These are phyloP conservation scores for Himalopsyche phryganea DNA, from an alignment of 1,140 invertebrate genomes.

Conservation along the genomic window DNA sequence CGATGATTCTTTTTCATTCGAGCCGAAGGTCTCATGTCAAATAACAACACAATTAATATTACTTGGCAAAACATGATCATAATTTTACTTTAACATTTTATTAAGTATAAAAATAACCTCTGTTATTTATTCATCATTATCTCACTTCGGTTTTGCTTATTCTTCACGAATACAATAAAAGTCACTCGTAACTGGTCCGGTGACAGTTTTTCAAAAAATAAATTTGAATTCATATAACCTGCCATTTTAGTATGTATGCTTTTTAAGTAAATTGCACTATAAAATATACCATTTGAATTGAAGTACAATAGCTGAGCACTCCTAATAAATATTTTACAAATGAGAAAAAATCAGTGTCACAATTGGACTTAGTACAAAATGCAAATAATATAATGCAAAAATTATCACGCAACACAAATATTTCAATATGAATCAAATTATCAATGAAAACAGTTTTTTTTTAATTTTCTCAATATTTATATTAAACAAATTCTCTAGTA, in stretches of 20 bases:
- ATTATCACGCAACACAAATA: slow-evolving; percentile 5
- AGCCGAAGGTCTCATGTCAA: background rate
- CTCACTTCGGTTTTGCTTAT: slow-evolving; percentile 18
- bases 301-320: background rate
- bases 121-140: slow-evolving; percentile 23
- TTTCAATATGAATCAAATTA: slow-evolving; percentile 13
- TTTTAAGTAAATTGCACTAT: slow-evolving; percentile 8
- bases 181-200: background rate
- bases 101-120: slow-evolving; percentile 26
- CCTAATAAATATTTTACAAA: slow-evolving; percentile 15
- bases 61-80: background rate
- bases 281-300: background rate
- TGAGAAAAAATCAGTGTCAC: slow-evolving; percentile 9
- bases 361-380: slow-evolving; percentile 16
- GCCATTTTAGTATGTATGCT: background rate
- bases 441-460: slow-evolving; percentile 13
- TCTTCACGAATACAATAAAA: background rate
- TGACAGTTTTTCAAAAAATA: background rate
- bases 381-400: slow-evolving; percentile 13
- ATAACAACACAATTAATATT: no score
- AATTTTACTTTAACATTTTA: slow-evolving; percentile 17
- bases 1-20: background rate
- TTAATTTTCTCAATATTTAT: slow-evolving; percentile 13
- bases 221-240: background rate
- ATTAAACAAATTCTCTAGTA: slow-evolving; percentile 23